Base-by-base conservation (phyloP, 2,888 invertebrate species). In the Drosophila conformis region DNA sequence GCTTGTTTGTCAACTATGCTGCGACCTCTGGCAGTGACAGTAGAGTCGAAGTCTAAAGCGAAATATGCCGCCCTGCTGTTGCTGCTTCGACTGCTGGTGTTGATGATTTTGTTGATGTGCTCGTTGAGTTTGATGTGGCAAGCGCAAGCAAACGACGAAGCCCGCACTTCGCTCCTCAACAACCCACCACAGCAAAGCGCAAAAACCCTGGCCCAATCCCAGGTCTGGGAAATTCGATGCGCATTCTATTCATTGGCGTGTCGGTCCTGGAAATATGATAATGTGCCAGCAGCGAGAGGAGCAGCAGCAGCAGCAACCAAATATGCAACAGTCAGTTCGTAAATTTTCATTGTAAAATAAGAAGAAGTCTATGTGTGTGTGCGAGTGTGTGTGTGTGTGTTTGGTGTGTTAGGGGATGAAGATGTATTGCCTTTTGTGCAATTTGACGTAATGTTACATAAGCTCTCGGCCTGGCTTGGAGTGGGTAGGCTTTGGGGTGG, bases 1-100 rank as follows among this genome's bases (percentile, higher is more conserved):
- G 91, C 91, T 91, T 92, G 92, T 92, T 92, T 92, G 92, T 91
- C 92, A 92, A 91, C 91, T 90, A 66, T 65, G 78, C 70, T 67
- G 81, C 73, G 78, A 78, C 80, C 74, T 80, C 81, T 80, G 73
- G 63, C 75, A 66, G 75, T 67, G 56, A 49, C 69, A 21, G 56
- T 31, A 64, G 59, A 52, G 66, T 66, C 71, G 62, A 63, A 73
- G 73, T 76, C 66, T 46, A 52, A 68, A 57, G 35, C 64, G 65
- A 54, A 67, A 48, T 64, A 64, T 71, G 59, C 72, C 76, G 59
- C 76, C 68, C 80, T 76, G 68, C 48, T 56, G 35, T 36, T 49
- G 27, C 38, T 36, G 27, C 27, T 36, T 36, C 49, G 1, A 27
- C 27, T 38, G 82, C 76, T 86, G 80, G 76, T 89, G 83, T 81